Evolutionary conservation across 2,797 vertebrate genomes (phyloP).

Genomic region (Chaetodon trifasciatus): DNA sequence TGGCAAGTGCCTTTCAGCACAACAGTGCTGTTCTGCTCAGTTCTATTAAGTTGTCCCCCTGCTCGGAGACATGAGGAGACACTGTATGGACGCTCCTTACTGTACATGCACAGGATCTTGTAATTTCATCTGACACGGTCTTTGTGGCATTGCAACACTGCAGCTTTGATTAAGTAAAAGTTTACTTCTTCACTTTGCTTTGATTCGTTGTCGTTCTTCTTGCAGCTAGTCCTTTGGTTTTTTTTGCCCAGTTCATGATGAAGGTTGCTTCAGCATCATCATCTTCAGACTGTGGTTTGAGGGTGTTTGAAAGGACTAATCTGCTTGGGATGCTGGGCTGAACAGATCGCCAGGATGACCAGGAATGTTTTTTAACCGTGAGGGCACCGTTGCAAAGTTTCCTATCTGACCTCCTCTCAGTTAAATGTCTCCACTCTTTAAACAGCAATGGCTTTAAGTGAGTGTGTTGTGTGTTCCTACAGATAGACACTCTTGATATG

Average conservation of each 20-base stretch:
- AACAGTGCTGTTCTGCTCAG: conserved; percentile 27
- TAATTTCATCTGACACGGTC: not conserved
- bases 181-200: not conserved
- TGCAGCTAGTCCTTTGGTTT: not conserved
- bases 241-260: conserved; percentile 2
- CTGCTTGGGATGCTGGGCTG: conserved; percentile 3
- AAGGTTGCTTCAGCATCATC: conserved; percentile 30
- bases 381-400: conserved; percentile 30
- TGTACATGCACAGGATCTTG: not conserved
- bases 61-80: conserved; percentile 11
- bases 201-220: not conserved
- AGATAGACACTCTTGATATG: conserved; percentile 13
- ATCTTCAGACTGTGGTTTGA: conserved; percentile 19
- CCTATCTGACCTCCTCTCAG: conserved; percentile 16
- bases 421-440: conserved; percentile 23
- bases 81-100: conserved; percentile 10
- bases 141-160: not conserved
- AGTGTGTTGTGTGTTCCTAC: conserved; percentile 7
- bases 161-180: not conserved
- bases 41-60: conserved; percentile 30
- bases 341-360: conserved; percentile 22
- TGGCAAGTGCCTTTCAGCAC: conserved; percentile 39
- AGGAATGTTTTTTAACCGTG: not conserved
- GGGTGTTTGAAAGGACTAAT: not conserved
- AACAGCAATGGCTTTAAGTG: conserved; percentile 54